A percentile compares a stretch with the other conserved stretches of the same genome.
These are phyloP conservation scores for Amia ocellicauda DNA, from an alignment of 2,113 vertebrate genomes.

Conservation along the genomic window DNA sequence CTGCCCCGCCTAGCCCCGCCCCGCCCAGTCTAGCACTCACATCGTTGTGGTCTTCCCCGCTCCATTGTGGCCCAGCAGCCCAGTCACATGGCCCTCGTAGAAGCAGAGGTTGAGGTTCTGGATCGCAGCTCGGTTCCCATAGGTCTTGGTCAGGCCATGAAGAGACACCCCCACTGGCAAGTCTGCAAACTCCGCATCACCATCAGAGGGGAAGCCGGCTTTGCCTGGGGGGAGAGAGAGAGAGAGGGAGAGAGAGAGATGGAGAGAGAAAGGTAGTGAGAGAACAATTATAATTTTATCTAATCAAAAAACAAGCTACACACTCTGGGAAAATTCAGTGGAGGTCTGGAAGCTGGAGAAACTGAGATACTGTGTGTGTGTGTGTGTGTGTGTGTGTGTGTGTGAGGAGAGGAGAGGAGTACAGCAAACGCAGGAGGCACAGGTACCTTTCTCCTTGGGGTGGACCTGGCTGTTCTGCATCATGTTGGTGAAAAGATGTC, in stretches of 20 bases:
- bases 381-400: not conserved
- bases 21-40: too few relatives aligned
- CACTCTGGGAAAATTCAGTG: not conserved
- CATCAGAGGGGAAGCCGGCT: conserved; percentile 49
- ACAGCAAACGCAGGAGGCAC: too few relatives aligned
- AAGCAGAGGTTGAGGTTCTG: conserved; percentile 87
- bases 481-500: conserved; percentile 77
- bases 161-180: conserved; percentile 82
- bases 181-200: conserved; percentile 71
- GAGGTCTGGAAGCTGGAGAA: not conserved
- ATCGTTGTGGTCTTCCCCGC: conserved; percentile 97
- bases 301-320: not conserved
- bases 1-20: too few relatives aligned
- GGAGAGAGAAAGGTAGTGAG: conserved; percentile 28
- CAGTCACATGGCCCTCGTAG: conserved; percentile 89
- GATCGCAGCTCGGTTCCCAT: conserved; percentile 77
- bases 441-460: conserved; percentile 51
- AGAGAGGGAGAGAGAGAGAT: conserved; percentile 24
- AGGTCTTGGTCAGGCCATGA: conserved; percentile 83
- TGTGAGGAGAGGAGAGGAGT: not conserved
- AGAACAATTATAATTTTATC: too few relatives aligned
- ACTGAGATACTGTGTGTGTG: not conserved
- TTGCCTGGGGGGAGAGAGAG: conserved; percentile 36
- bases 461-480: conserved; percentile 68
- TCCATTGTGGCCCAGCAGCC: conserved; percentile 91